Conservation (phyloP, 1,140 invertebrate species). For the Cotesia chilonis region DNA sequence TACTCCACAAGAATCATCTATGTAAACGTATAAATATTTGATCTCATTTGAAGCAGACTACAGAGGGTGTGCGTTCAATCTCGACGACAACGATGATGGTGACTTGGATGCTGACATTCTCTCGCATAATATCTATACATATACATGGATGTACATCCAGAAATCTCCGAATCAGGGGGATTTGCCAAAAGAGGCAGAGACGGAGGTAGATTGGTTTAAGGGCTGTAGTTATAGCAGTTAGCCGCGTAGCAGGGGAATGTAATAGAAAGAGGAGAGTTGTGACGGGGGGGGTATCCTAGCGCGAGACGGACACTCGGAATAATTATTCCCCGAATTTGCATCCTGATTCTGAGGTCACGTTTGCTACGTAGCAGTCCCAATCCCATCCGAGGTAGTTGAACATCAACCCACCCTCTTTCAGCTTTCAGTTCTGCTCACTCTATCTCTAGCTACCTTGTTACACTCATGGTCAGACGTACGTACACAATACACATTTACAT, state of each 20-base stretch:
- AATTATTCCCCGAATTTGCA: constrained; percentile 63
- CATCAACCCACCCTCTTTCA: constrained; percentile 19
- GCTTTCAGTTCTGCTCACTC: neutral
- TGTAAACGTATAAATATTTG: constrained; percentile 27
- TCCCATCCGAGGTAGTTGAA: constrained; percentile 33
- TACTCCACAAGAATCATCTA: neutral
- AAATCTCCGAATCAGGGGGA: constrained; percentile 49
- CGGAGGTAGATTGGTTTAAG: neutral
- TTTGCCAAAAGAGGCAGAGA: constrained; percentile 29
- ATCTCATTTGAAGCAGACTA: constrained; percentile 12
- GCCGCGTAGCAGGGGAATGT: neutral
- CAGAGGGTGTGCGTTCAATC: constrained; percentile 10
- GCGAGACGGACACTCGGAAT: constrained; percentile 55
- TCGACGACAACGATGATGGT: neutral
- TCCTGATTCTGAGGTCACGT: constrained; percentile 62
- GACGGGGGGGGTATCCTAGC: constrained; percentile 18
- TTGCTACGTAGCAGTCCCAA: constrained; percentile 33
- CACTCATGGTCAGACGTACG: neutral
- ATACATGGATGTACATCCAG: neutral
- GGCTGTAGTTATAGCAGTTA: too few species aligned
- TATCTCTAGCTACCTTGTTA: constrained; percentile 23
- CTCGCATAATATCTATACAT: too few species aligned
- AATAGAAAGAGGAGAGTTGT: neutral
- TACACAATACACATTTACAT: neutral
- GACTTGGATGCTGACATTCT: too few species aligned